Evolutionary conservation across 2,797 vertebrate species (phyloP).

Genomic region (Somateria mollissima): DNA sequence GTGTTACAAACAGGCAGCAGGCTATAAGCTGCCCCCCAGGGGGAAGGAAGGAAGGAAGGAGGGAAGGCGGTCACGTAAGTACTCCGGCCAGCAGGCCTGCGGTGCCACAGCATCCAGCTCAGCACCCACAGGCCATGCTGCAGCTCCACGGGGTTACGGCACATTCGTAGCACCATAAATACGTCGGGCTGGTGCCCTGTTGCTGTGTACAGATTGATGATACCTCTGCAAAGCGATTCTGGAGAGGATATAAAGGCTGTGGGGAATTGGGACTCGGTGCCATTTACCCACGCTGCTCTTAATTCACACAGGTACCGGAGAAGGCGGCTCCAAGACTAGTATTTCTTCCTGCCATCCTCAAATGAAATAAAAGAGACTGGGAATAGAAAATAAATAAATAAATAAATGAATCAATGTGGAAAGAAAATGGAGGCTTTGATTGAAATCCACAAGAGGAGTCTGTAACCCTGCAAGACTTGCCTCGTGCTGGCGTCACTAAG

Average conservation of each 20-base stretch:
- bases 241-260: neutral
- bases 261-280: neutral
- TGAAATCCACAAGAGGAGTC: neutral
- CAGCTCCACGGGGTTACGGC: neutral
- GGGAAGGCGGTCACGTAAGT: neutral
- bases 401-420: neutral
- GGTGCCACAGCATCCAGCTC: neutral
- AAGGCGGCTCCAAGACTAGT: neutral
- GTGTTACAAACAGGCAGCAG: constrained; percentile 23
- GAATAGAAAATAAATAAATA: neutral
- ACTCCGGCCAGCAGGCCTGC: neutral
- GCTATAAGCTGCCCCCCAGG: neutral
- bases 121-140: accelerated
- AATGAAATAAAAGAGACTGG: neutral
- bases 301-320: neutral
- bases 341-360: neutral
- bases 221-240: neutral
- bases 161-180: neutral
- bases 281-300: neutral
- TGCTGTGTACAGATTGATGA: neutral
- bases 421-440: neutral
- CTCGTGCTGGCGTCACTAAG: neutral
- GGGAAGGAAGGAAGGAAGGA: neutral
- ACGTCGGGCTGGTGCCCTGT: accelerated
- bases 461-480: neutral